Base-by-base conservation (phyloP, 2,888 invertebrate species). In the Plagodis pulveraria region DNA sequence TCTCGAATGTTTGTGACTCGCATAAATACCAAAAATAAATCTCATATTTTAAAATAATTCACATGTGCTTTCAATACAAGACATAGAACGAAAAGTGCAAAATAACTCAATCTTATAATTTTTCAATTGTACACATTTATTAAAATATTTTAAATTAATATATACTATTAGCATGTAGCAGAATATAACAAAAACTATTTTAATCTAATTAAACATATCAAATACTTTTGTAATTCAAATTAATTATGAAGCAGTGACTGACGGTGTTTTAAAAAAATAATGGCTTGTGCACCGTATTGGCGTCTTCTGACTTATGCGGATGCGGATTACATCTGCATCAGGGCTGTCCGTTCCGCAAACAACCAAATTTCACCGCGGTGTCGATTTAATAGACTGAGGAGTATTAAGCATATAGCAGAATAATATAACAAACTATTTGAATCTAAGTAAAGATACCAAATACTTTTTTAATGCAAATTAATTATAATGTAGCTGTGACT, bases 31-130 rank as follows among this genome's bases (percentile, higher is more conserved):
- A 52, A 56, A 61, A 53, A 56, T 53, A 53, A 50, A 53, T 56
- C 46, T 53, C 43, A 52, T 12, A 40, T 6, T 38, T 34, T 43
- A 43, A 61, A 56, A 56, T 55, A 59, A 60, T 51, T 56, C 49
- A 56, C 41, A 52, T 50, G 56, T 59, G 59, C 55, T 50, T 52
- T 54, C 43, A 58, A 59, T 50, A 44, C 33, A 11, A 58, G 45
- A 50, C 1, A 22, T 22, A 22, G 22, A 22, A 22, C 22, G n/a
- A 22, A 22, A 22, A 50, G n/a, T 40, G 55, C 55, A 45, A 45
- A 48, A 53, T 41, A 46, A 42, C 0, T 42, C 38, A 50, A 47
- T 33, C 36, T 42, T 12, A 48, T 50, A 22, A n/a, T 22, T 22
- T 22, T 22, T 22, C 22, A 22, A 22, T 22, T 22, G 42, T 47